Evolutionary conservation across 1,140 invertebrate species (phyloP).

Genomic region (Antheraea pernyi): DNA sequence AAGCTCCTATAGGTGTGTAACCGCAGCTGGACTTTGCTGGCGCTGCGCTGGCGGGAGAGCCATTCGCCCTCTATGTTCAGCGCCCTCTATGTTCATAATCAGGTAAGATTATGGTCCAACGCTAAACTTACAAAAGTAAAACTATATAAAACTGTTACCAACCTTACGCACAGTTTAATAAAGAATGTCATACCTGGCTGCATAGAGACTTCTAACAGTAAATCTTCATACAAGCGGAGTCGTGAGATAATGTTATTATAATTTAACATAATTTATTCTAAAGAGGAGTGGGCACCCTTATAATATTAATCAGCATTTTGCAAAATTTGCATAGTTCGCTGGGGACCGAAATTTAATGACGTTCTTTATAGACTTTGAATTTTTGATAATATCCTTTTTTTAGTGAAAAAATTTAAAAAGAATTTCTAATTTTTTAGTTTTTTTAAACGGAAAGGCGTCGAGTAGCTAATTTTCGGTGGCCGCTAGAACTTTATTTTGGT

Average conservation of each 20-base stretch:
- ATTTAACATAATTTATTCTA: constrained; percentile 2
- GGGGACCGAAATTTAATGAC: neutral
- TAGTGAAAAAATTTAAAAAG: neutral
- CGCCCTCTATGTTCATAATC: no score
- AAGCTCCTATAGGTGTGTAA: no score
- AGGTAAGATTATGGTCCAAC: no score
- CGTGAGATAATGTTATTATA: neutral
- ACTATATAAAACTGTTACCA: no score
- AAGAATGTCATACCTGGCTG: no score
- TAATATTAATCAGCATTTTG: constrained; percentile 3
- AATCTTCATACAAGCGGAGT: neutral
- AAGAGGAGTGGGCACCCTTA: neutral
- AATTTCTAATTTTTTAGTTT: neutral
- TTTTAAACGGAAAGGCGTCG: neutral
- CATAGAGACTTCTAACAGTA: neutral
- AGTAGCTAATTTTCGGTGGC: no score
- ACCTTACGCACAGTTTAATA: no score
- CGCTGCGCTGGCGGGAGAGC: no score
- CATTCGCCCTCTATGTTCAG: no score
- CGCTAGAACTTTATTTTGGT: no score
- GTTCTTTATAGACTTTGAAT: neutral
- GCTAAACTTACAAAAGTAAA: no score
- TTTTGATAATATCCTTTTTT: neutral
- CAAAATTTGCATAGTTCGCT: neutral
- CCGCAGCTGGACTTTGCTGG: no score